Conservation (phyloP, 2,888 invertebrate species). For the Dynastes hyllus region DNA sequence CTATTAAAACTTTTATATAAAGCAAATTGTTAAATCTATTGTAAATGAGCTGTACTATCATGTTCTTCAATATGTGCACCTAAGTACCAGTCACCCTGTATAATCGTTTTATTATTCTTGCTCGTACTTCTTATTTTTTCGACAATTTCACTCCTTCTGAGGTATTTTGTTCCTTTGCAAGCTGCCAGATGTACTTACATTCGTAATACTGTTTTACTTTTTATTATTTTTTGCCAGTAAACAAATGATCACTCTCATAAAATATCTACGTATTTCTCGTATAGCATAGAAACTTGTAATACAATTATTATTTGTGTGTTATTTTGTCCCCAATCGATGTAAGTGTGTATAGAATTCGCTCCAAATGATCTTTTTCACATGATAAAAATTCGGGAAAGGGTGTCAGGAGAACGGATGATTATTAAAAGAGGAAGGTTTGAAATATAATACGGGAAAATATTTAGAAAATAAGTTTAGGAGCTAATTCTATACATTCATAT, state of each 20-base stretch:
- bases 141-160: background rate
- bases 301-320: constrained; percentile 51
- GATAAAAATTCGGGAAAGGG: background rate
- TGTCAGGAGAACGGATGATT: background rate
- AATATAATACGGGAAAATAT: background rate
- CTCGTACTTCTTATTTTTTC: background rate
- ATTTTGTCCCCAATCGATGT: constrained; percentile 34
- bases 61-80: no score
- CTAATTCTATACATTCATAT: constrained; percentile 42
- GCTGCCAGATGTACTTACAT: constrained; percentile 35
- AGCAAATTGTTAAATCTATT: no score
- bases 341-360: constrained; percentile 41
- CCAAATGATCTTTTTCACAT: constrained; percentile 28
- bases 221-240: constrained; percentile 48
- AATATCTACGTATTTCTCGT: constrained; percentile 46
- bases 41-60: no score
- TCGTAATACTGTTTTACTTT: background rate
- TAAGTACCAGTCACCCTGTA: no score
- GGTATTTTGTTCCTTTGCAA: constrained; percentile 28
- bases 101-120: constrained; percentile 14
- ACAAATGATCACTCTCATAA: constrained; percentile 39
- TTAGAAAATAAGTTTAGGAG: constrained; percentile 23
- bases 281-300: constrained; percentile 51
- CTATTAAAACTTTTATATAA: no score
- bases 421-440: background rate